Evolutionary conservation across 2,113 vertebrate species (phyloP).

Genomic region (Chamaea fasciata): DNA sequence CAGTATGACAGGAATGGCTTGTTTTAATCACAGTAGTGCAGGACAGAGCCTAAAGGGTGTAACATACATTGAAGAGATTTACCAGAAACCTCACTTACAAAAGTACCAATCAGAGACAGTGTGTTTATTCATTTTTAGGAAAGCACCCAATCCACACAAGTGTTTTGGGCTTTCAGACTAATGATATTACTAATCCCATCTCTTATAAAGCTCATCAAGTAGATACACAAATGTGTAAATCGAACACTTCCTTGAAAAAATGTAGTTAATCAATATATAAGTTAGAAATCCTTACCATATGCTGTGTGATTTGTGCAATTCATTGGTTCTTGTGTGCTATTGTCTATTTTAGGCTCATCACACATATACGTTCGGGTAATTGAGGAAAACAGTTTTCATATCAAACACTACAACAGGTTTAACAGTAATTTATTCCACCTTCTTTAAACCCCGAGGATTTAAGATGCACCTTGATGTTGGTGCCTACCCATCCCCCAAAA

Average conservation of each 20-base stretch:
- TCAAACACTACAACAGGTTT: constrained; percentile 15
- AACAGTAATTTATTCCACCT: constrained; percentile 21
- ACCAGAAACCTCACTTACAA: constrained; percentile 5
- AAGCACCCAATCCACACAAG: constrained; percentile 6
- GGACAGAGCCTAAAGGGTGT: constrained; percentile 8
- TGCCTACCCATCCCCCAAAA: background rate
- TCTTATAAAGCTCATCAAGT: background rate
- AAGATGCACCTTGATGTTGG: constrained; percentile 11
- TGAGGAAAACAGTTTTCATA: constrained; percentile 73
- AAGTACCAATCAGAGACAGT: background rate
- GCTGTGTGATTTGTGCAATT: constrained; percentile 85
- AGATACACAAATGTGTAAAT: background rate
- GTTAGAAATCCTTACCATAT: constrained; percentile 79
- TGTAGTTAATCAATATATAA: background rate
- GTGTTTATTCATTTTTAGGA: background rate
- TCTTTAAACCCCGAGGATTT: constrained; percentile 15
- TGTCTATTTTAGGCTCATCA: constrained; percentile 86
- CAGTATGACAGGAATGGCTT: background rate
- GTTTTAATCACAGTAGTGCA: constrained; percentile 40
- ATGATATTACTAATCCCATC: background rate
- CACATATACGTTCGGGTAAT: constrained; percentile 84
- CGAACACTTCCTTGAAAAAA: background rate
- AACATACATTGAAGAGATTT: background rate
- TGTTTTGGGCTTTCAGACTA: background rate
- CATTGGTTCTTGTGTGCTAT: constrained; percentile 91